Base-by-base conservation (phyloP, 2,888 invertebrate species). In the Andrena trimmerana region DNA sequence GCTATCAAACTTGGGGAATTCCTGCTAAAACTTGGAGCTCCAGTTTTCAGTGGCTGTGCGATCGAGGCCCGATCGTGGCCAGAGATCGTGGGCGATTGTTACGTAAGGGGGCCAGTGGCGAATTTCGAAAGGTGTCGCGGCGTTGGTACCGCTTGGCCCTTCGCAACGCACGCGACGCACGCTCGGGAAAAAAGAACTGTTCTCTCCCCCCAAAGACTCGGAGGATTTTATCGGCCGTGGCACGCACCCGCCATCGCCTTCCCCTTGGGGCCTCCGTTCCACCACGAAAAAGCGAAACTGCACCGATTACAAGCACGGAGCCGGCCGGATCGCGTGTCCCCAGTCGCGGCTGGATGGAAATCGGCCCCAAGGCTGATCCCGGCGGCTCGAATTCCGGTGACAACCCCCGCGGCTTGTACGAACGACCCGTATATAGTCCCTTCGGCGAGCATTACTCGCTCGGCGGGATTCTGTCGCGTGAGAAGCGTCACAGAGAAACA, bases 281-380 rank as follows among this genome's bases (percentile, higher is more conserved):
- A 2, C 57, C 68, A 27, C 62, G 77, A 78, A 68, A 42, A 68
- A 59, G 67, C 73, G 57, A 80, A 81, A 75, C 83, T 81, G 72
- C 72, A 65, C 52, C 76, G 83, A 82, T 82, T 81, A 82, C 52
- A 10, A 31, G 67, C 67, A 75, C 81, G 82, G 52, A 73, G 54
- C 73, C 42, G 0, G 54, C 48, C n/a, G 52, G 72, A 73, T 81
- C 77, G 83, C 82, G 81, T 83, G 81, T 52, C 54, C 31, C 50
- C 3, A 1, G 16, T n/a, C 36, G 20, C 52, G n/a, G 16, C 13
- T n/a, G 16, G 27, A 42, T 78, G 77, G 48, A 27, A 77, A 80
- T n/a, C 42, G 48, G 59, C 20, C 60, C 27, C 78, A 72, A 78
- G 81, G 81, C 50, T 81, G 65, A 52, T 59, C 31, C 20, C 16